These are phyloP conservation scores for Ormyrus pomaceus DNA, from an alignment of 2,888 invertebrate species.

Conservation along the genomic window DNA sequence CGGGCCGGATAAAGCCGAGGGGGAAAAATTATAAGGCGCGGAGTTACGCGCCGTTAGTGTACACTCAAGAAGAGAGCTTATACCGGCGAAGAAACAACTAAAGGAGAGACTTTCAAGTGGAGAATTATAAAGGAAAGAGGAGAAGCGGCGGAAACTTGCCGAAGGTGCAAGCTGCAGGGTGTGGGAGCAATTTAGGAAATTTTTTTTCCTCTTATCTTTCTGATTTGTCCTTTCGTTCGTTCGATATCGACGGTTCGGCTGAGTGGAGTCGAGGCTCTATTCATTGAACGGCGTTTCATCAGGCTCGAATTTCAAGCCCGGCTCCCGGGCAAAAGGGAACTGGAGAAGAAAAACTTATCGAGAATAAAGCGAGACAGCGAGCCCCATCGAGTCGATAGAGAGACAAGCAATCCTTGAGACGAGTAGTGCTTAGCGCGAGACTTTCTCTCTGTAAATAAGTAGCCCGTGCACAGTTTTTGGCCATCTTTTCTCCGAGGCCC, in stretches of 20 bases:
- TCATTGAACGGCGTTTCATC: neutral
- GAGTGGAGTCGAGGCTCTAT: conserved; percentile 1
- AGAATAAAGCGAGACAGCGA: conserved; percentile 12
- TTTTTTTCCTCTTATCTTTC: neutral
- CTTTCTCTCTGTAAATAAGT: conserved; percentile 11
- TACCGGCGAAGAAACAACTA: no score
- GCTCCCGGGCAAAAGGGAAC: neutral
- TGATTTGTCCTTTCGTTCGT: neutral
- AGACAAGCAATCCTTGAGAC: conserved; percentile 21
- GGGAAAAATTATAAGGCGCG: neutral
- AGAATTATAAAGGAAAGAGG: neutral
- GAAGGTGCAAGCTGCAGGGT: neutral
- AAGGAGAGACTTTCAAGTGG: no score
- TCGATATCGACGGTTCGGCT: neutral
- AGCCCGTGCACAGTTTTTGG: neutral
- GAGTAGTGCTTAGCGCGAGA: conserved; percentile 17
- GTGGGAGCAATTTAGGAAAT: neutral
- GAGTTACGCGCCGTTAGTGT: neutral
- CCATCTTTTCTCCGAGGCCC: neutral
- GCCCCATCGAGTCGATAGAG: conserved; percentile 4
- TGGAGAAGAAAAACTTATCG: conserved; percentile 6
- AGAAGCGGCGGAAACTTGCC: neutral
- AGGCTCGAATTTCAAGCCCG: conserved; percentile 7
- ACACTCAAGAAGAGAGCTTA: conserved; percentile 7
- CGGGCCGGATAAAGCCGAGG: neutral